These are phyloP conservation scores for Pegoplata infirma DNA, from an alignment of 2,888 invertebrate species.

Conservation along the genomic window DNA sequence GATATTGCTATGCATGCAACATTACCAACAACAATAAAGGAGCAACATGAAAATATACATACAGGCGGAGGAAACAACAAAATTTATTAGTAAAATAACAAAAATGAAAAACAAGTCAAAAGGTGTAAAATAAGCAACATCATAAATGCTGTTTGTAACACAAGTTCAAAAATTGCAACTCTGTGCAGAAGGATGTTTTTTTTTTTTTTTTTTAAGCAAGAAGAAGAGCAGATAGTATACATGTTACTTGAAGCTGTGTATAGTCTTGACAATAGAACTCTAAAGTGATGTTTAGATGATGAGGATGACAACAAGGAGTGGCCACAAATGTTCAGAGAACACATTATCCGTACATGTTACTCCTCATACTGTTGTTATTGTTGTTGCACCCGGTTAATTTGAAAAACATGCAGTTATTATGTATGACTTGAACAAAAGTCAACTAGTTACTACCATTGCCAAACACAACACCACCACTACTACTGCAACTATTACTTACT, in stretches of 20 bases:
- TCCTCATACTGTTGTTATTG: constrained; percentile 40
- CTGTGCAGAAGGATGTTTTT: constrained; percentile 21
- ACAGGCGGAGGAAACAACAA: constrained; percentile 3
- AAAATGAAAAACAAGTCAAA: constrained; percentile 22
- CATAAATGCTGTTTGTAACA: constrained; percentile 48
- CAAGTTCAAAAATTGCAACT: constrained; percentile 40
- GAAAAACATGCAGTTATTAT: constrained; percentile 64
- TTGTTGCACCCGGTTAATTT: constrained; percentile 64
- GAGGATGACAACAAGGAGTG: constrained; percentile 58
- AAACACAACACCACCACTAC: background rate
- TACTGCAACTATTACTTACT: background rate
- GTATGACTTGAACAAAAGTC: constrained; percentile 56
- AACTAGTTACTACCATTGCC: constrained; percentile 42
- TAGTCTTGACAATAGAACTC: constrained; percentile 45
- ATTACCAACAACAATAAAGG: background rate
- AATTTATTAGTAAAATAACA: constrained; percentile 27
- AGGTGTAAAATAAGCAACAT: constrained; percentile 56
- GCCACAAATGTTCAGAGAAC: constrained; percentile 19
- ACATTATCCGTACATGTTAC: constrained; percentile 21
- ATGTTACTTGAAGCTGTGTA: background rate
- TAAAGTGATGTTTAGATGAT: constrained; percentile 25
- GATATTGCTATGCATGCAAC: background rate
- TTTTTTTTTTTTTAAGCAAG: background rate
- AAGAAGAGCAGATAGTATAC: background rate
- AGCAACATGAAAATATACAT: background rate